Evolutionary conservation across 2,888 invertebrate genomes (phyloP), one percentile per base, ranked within the genome.

Genomic region (Ophion ventricosus): DNA sequence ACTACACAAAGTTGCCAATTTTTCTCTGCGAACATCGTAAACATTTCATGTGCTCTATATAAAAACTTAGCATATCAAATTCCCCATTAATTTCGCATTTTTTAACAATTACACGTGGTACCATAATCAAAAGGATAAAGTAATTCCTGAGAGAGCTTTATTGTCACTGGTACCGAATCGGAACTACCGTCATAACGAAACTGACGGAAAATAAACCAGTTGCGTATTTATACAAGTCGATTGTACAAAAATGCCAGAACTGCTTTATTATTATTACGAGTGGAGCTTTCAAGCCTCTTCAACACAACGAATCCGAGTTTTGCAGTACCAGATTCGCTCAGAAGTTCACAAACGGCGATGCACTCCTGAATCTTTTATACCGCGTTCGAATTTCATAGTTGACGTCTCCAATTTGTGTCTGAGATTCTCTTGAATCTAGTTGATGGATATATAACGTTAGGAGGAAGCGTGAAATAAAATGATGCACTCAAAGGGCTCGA

Each of bases 401-500:
- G 7, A 29, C 14, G 35, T 57, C 20, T 56, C 49, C 54, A 29
- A 49, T 29, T 54, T n/a, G 56, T n/a, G 56, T 20, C 26, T 25
- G 56, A 26, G 29, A 25, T 69, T 56, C 26, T 29, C 49, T 67
- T 20, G 25, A 26, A 29, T n/a, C 56, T 40, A 14, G 23, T 7
- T 43, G n/a, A 61, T 8, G 59, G 25, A 73, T 40, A 59, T 40
- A 43, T 25, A 25, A 35, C 23, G 43, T 73, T 59, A 35, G 43
- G n/a, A 56, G 25, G 54, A 73, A 73, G 29, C 59, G 40, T 73
- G 59, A 25, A 10, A n/a, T 17, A n/a, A 17, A 40, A 56, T 11
- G 56, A 29, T 70, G 56, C 56, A 29, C 29, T 70, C 29, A 26
- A 70, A 54, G 73, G 25, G n/a, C 57, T 57, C 20, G 54, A 43